Percentiles rank a stretch among this genome's conserved stretches.
Evolutionary conservation across 2,113 vertebrate species (phyloP).

Genomic region (Apistogramma diplotaenia): DNA sequence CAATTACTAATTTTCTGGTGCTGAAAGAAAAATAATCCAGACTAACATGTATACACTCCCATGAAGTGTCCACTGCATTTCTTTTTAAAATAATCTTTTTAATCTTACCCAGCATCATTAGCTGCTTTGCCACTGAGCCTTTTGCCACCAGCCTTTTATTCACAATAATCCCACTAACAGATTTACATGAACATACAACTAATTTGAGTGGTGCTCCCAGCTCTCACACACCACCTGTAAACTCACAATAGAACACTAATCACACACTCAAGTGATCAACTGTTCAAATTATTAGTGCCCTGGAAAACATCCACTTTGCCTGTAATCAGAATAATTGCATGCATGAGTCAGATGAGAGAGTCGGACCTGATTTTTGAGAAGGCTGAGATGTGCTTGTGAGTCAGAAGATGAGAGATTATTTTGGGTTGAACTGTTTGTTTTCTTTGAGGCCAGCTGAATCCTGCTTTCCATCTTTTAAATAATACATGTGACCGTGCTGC

Average conservation of each 20-base stretch:
- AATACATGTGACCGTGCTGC: neutral
- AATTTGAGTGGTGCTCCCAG: neutral
- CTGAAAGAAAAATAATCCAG: neutral
- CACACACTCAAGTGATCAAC: neutral
- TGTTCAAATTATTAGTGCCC: neutral
- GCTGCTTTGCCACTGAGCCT: neutral
- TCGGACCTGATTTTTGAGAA: neutral
- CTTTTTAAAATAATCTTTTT: neutral
- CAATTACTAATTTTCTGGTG: neutral
- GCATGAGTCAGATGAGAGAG: neutral
- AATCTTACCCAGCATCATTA: neutral
- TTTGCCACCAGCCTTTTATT: neutral
- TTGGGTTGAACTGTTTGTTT: neutral
- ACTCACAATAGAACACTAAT: neutral
- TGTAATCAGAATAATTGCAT: neutral
- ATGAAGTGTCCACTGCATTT: neutral
- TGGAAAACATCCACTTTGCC: neutral
- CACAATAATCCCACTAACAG: neutral
- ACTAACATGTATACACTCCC: neutral
- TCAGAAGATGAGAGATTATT: neutral
- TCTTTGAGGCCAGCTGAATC: neutral
- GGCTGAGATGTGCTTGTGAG: neutral
- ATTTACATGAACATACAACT: neutral
- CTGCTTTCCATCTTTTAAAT: neutral
- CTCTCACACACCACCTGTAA: neutral